phyloP scores from a whole-genome alignment of 2,113 vertebrate species.

The Oryzias javanicus region DNA sequence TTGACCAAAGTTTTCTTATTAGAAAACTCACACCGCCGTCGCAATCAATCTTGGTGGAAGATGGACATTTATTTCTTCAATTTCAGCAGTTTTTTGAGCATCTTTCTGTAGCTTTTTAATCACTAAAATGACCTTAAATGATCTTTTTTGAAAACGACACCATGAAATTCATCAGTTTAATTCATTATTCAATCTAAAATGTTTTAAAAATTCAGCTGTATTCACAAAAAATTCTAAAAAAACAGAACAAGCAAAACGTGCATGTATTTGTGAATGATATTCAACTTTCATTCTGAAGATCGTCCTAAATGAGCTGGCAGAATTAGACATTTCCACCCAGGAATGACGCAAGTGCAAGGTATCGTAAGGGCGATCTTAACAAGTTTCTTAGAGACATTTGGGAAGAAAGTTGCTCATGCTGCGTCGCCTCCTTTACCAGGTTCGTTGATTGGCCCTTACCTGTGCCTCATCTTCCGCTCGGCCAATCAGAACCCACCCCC shows the following conservation, averaged over 20 bases:
- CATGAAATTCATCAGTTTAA: background rate
- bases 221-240: no score
- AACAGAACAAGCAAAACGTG: no score
- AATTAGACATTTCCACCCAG: constrained; percentile 51
- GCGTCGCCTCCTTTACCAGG: constrained; percentile 42
- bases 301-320: constrained; percentile 59
- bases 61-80: background rate
- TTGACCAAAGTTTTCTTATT: constrained; percentile 1
- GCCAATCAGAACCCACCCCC: constrained; percentile 58
- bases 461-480: constrained; percentile 59
- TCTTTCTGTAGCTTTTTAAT: background rate
- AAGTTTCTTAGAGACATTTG: constrained; percentile 58
- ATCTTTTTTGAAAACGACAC: background rate
- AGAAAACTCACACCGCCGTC: background rate
- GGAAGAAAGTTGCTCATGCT: constrained; percentile 59
- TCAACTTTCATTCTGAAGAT: constrained; percentile 33
- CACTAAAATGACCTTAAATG: background rate
- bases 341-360: constrained; percentile 68
- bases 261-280: constrained; percentile 20
- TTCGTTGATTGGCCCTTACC: constrained; percentile 63
- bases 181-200: no score
- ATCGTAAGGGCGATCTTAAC: constrained; percentile 62
- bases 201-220: no score
- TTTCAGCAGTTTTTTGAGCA: background rate
- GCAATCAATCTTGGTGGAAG: background rate